Evolutionary conservation across 2,113 vertebrate genomes (phyloP), one percentile per base, ranked within the genome.

Genomic region (Amphiprion percula): DNA sequence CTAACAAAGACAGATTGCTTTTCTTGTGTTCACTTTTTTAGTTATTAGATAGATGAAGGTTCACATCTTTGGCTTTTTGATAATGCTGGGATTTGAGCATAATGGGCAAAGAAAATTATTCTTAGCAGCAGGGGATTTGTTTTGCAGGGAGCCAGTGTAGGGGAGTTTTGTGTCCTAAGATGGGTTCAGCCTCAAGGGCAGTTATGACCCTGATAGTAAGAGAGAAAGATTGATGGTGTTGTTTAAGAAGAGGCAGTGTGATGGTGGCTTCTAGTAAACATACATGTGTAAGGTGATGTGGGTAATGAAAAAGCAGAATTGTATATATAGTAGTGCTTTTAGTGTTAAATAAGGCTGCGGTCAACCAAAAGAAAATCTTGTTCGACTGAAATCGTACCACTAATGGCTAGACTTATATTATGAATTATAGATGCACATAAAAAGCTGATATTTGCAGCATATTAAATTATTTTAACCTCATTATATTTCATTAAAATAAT

Each of bases 111-210:
- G 24, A 28, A 64, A 78, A 28, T 53, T 24, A 46, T n/a, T 64
- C 44, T 50, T 2, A 49, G 4, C 39, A 23, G 2, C 55, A 23
- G 59, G 26, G 75, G 47, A 62, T 74, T 77, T 85, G 66, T 77
- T 73, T 76, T 80, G 28, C 62, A 47, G 28, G 44, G 53, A 77
- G 62, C 61, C 37, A 0, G 46, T 53, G 61, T 60, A 75, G 77
- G 80, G 69, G 74, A 77, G 41, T 3, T 58, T 49, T 19, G 50
- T 72, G 63, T 80, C 60, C 68, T 77, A 28, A 80, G 75, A 84
- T 80, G 77, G 54, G 68, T 79, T 82, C 68, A 84, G 75, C 64
- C 75, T 80, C 64, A 12, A 77, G 75, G 70, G 78, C 68, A 72
- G 63, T 59, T 66, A 52, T 62, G 80, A 44, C 30, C 65, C 68